A percentile compares a stretch with the other conserved stretches of the same genome.
Conservation (phyloP, 2,888 invertebrate genomes). For the Troides oblongomaculatus region DNA sequence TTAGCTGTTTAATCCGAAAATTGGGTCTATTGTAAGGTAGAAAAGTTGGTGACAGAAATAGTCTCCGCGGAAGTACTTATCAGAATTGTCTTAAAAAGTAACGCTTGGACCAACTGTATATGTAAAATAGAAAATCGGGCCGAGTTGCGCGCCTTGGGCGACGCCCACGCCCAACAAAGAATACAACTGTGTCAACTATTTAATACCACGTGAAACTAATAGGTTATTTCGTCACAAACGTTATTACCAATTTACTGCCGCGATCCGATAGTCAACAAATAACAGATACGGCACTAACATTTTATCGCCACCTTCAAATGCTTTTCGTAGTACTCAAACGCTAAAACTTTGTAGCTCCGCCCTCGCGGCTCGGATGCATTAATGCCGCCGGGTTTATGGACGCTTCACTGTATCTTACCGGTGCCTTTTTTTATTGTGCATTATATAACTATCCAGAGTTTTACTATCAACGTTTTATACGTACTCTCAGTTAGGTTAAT, state of each 20-base stretch:
- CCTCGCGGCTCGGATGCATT: conserved; percentile 37
- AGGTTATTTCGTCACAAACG: conserved; percentile 11
- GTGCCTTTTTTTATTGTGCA: conserved; percentile 51
- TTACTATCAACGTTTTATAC: conserved; percentile 58
- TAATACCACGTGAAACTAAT: conserved; percentile 2
- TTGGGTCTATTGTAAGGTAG: too few relatives aligned
- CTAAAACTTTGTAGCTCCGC: conserved; percentile 36
- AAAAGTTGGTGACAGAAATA: too few relatives aligned
- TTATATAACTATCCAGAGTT: conserved; percentile 66
- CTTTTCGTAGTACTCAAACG: conserved; percentile 30
- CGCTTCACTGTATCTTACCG: conserved; percentile 47
- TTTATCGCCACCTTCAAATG: conserved; percentile 39
- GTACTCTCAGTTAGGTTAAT: conserved; percentile 61
- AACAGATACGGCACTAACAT: conserved; percentile 31
- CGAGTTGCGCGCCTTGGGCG: too few relatives aligned
- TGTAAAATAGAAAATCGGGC: too few relatives aligned
- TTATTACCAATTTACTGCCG: not conserved
- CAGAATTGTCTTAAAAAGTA: too few relatives aligned
- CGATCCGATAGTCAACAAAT: conserved; percentile 14
- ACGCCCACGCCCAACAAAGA: too few relatives aligned
- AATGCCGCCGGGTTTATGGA: conserved; percentile 61
- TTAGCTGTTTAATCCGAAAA: too few relatives aligned
- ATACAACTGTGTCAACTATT: not conserved
- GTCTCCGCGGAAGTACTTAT: too few relatives aligned
- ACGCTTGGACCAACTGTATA: too few relatives aligned